Evolutionary conservation across 1,140 invertebrate species (phyloP).

Genomic region (Archivesica marissinica): DNA sequence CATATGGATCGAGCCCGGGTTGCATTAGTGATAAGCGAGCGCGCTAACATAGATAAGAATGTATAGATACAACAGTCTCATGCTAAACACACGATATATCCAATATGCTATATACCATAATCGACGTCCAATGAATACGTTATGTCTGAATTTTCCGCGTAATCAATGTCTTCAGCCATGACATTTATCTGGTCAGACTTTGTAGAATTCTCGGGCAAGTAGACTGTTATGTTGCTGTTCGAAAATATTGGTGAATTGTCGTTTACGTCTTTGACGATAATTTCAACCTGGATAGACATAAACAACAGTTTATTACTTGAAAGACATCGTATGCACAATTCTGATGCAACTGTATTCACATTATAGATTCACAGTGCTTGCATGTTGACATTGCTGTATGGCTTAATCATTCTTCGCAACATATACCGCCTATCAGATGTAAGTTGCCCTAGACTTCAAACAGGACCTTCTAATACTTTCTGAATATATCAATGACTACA

Average conservation of each 20-base stretch:
- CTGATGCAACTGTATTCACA: neutral
- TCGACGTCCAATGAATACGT: conserved; percentile 36
- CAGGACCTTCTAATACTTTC: too few relatives aligned
- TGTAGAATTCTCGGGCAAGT: conserved; percentile 51
- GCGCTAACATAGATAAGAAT: too few relatives aligned
- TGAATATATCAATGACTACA: too few relatives aligned
- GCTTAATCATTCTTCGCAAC: too few relatives aligned
- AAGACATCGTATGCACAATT: neutral
- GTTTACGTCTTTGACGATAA: conserved; percentile 65
- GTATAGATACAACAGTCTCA: too few relatives aligned
- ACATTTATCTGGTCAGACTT: neutral
- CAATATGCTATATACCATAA: conserved; percentile 27
- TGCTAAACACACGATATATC: too few relatives aligned
- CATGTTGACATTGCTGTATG: too few relatives aligned
- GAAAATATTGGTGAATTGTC: conserved; percentile 63
- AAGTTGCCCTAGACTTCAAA: too few relatives aligned
- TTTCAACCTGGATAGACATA: conserved; percentile 70
- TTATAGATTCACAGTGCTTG: too few relatives aligned
- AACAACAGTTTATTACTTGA: neutral
- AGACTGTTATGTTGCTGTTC: neutral
- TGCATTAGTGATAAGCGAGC: too few relatives aligned
- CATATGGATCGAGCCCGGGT: too few relatives aligned
- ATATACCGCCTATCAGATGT: too few relatives aligned
- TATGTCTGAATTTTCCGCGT: conserved; percentile 56
- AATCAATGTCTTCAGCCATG: conserved; percentile 57